Conservation (phyloP, 2,113 vertebrate species). For the Petroica traversi region DNA sequence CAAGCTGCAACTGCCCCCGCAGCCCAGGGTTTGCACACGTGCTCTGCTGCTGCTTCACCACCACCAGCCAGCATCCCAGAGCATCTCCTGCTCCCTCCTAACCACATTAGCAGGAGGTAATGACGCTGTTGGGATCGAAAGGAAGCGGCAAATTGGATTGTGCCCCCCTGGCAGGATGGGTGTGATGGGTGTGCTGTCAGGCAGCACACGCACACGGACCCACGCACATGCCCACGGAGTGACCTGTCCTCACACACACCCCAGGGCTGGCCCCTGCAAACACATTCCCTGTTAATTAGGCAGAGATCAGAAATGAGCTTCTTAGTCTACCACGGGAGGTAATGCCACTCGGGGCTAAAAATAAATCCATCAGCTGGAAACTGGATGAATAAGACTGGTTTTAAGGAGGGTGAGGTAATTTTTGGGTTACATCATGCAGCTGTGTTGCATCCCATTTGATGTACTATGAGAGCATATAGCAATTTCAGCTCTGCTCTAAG, state of each 20-base stretch:
- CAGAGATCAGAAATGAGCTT: background rate
- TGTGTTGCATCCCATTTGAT: background rate
- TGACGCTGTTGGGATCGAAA: background rate
- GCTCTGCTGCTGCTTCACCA: background rate
- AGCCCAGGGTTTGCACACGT: background rate
- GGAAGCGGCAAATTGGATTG: conserved; percentile 41
- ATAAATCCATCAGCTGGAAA: background rate
- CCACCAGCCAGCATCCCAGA: background rate
- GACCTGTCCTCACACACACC: background rate
- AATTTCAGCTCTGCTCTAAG: background rate
- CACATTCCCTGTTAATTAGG: background rate
- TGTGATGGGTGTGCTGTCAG: background rate
- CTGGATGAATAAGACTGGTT: background rate
- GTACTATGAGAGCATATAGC: background rate
- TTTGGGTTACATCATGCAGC: background rate
- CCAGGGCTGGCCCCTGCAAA: background rate
- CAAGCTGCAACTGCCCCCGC: background rate
- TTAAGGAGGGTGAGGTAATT: conserved; percentile 21
- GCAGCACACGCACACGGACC: background rate
- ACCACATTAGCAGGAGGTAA: conserved; percentile 15
- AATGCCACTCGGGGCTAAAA: background rate
- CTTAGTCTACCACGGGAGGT: background rate
- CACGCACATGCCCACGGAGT: background rate
- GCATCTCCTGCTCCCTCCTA: conserved; percentile 33
- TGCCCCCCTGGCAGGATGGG: background rate